Percentiles rank a stretch among this genome's conserved stretches.
phyloP scores from a whole-genome alignment of 2,888 invertebrate genomes.

The Tethea ocularis region DNA sequence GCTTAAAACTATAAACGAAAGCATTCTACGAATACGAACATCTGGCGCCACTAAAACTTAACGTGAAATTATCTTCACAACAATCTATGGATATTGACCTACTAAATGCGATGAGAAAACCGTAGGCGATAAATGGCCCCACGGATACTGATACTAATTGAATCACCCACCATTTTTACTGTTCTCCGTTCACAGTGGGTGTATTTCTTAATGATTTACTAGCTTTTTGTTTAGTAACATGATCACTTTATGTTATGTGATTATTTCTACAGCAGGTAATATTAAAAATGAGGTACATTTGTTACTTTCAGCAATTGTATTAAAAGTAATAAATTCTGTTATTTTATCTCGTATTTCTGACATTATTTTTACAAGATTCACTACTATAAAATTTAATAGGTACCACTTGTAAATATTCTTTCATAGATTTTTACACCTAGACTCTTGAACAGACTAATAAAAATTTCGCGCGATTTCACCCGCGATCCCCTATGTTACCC shows the following conservation, averaged over 20 bases:
- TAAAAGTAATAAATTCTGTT: no score
- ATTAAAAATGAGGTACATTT: no score
- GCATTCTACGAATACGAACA: background rate
- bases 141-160: conserved; percentile 23
- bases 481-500: no score
- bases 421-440: no score
- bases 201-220: conserved; percentile 1
- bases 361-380: no score
- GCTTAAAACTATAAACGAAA: background rate
- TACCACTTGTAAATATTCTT: no score
- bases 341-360: no score
- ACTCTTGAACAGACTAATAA: no score
- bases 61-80: background rate
- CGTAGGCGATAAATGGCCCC: conserved; percentile 26
- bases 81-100: conserved; percentile 5
- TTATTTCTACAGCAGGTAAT: no score
- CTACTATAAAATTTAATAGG: no score
- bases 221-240: conserved; percentile 8
- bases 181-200: conserved; percentile 6
- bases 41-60: background rate
- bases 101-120: conserved; percentile 14
- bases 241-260: conserved; percentile 10
- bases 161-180: conserved; percentile 17
- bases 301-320: no score
- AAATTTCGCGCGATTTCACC: no score